Evolutionary conservation across 2,797 vertebrate genomes (phyloP).

Genomic region (Pitangus sulphuratus): DNA sequence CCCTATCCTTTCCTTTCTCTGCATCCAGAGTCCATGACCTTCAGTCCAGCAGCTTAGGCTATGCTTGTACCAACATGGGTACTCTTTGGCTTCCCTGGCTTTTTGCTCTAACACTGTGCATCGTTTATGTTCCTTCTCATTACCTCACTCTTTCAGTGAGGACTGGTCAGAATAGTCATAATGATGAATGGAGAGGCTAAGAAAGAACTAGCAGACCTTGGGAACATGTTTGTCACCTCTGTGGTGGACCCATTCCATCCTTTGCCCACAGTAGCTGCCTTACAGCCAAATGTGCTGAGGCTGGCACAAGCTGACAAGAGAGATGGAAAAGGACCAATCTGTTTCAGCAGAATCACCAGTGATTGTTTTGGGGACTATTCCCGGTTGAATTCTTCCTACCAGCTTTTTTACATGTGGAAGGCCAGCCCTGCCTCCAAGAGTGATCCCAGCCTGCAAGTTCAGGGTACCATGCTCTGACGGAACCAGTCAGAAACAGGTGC

Average conservation of each 20-base stretch:
- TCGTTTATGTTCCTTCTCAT: not conserved
- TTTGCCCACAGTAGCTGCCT: not conserved
- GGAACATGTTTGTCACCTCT: not conserved
- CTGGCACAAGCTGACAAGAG: not conserved
- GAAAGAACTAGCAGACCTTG: not conserved
- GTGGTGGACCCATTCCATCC: not conserved
- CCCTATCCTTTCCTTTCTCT: not conserved
- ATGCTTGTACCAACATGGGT: not conserved
- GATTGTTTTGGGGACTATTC: not conserved
- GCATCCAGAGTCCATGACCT: not conserved
- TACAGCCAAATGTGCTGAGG: not conserved
- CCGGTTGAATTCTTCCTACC: not conserved
- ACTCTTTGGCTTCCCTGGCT: slow-evolving; percentile 5
- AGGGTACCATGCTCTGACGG: not conserved
- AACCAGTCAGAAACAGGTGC: not conserved
- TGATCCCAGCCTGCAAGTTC: not conserved
- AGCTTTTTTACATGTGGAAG: not conserved
- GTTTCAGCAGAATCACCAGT: not conserved
- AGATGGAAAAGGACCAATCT: not conserved
- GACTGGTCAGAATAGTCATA: not conserved
- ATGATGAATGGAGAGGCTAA: not conserved
- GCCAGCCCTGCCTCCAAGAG: not conserved
- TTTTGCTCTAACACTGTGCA: not conserved
- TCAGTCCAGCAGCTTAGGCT: not conserved
- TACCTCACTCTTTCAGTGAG: not conserved